Evolutionary conservation across 2,888 invertebrate species (phyloP).

Genomic region (Sarcophaga caerulescens): DNA sequence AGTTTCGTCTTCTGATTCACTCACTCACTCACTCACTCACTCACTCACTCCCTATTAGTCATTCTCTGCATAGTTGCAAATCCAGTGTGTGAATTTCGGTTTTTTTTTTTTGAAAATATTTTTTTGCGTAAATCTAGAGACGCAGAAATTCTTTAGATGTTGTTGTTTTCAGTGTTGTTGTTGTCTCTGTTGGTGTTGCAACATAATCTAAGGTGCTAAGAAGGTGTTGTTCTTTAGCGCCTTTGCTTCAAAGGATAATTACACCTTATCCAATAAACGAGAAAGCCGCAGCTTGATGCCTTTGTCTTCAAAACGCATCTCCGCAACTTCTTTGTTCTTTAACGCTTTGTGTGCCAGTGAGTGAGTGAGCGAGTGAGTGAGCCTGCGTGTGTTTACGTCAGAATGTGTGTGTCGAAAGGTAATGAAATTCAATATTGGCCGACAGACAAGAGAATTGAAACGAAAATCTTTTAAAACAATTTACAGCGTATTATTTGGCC

Average conservation of each 20-base stretch:
- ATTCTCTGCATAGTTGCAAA: conserved; percentile 9
- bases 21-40: neutral
- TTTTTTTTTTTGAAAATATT: conserved; percentile 1
- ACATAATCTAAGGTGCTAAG: conserved; percentile 74
- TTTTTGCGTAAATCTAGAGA: conserved; percentile 46
- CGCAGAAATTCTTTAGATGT: conserved; percentile 7
- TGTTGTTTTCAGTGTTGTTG: neutral
- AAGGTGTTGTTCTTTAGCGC: conserved; percentile 80
- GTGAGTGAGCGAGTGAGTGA: neutral
- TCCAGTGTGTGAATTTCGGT: conserved; percentile 52
- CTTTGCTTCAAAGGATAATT: conserved; percentile 76
- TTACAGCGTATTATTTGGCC: conserved; percentile 51
- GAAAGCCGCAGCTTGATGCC: conserved; percentile 69
- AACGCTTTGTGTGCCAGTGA: conserved; percentile 14
- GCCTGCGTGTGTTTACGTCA: conserved; percentile 4
- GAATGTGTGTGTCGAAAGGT: conserved; percentile 24
- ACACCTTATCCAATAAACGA: conserved; percentile 73
- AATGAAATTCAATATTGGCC: conserved; percentile 50
- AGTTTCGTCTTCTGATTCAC: neutral
- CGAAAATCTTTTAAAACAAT: conserved; percentile 61
- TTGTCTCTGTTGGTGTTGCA: neutral
- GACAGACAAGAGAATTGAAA: neutral
- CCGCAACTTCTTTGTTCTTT: conserved; percentile 38
- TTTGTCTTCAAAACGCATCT: conserved; percentile 50
- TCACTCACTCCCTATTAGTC: neutral